phyloP scores from a whole-genome alignment of 2,113 vertebrate species.

The Columbina picui region DNA sequence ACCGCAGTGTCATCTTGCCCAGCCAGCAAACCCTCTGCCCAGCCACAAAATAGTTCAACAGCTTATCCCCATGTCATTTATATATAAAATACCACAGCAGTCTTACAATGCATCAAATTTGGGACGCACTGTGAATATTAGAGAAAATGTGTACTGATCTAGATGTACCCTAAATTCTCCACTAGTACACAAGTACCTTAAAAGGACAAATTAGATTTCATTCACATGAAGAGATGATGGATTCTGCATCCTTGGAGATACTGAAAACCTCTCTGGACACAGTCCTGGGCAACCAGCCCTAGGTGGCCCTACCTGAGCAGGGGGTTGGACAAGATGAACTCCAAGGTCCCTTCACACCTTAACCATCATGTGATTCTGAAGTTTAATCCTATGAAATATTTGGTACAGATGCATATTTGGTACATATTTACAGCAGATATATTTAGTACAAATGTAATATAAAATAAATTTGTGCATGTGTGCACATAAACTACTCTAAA shows the following conservation, averaged over 20 bases:
- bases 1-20: rapidly evolving
- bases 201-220: background rate
- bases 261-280: background rate
- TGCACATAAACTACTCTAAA: background rate
- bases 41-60: background rate
- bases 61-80: no score
- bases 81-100: background rate
- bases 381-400: background rate
- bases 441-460: background rate
- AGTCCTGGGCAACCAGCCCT: background rate
- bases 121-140: background rate
- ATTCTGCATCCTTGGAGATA: background rate
- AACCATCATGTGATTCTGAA: background rate
- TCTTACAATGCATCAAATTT: background rate
- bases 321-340: background rate
- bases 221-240: background rate
- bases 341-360: background rate
- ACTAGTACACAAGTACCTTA: background rate
- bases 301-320: background rate
- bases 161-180: background rate
- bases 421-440: background rate
- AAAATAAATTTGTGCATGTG: rapidly evolving
- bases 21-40: background rate
- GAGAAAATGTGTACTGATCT: background rate
- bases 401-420: background rate